Conservation (phyloP, 2,113 vertebrate species). For the Riparia riparia region DNA sequence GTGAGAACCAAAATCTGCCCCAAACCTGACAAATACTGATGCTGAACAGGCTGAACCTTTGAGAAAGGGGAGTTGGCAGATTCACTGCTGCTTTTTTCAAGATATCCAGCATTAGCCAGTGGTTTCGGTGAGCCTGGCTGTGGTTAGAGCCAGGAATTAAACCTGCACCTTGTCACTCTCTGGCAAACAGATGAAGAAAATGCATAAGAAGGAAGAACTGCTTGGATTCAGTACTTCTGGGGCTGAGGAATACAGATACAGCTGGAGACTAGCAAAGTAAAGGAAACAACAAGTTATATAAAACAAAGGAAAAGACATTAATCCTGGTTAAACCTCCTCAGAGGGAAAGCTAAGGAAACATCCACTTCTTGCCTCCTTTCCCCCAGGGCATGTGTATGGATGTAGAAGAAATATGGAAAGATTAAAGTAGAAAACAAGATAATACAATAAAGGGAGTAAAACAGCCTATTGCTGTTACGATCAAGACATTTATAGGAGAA, state of each 20-base stretch:
- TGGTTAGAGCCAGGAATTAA: slow-evolving; percentile 1
- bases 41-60: neutral
- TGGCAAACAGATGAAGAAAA: neutral
- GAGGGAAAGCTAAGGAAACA: neutral
- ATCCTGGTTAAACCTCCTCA: neutral
- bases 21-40: neutral
- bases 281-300: neutral
- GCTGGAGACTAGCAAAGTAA: neutral
- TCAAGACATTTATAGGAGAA: neutral
- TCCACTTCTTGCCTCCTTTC: neutral
- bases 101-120: neutral
- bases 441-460: neutral
- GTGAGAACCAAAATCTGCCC: neutral
- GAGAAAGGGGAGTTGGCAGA: neutral
- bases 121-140: neutral
- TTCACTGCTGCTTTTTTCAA: neutral
- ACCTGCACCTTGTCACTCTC: slow-evolving; percentile 3
- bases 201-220: neutral
- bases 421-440: neutral
- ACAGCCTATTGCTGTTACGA: neutral
- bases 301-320: neutral
- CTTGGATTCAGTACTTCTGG: neutral
- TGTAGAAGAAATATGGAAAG: neutral
- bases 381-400: neutral
- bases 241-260: neutral